Evolutionary conservation across 2,113 vertebrate species (phyloP).

Genomic region (Mastomys natalensis): DNA sequence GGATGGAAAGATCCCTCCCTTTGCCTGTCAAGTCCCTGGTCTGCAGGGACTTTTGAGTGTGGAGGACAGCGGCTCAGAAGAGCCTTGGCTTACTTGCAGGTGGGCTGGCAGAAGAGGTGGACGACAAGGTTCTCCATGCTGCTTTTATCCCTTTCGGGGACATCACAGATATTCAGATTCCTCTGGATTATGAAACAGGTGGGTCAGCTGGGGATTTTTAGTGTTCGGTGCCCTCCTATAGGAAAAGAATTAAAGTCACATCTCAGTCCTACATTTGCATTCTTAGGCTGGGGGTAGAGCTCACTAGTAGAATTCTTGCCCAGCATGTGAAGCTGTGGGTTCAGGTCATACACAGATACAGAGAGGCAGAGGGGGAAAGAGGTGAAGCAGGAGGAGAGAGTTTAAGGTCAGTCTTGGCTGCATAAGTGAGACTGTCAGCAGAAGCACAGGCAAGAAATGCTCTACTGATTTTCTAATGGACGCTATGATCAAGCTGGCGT

Average conservation of each 20-base stretch:
- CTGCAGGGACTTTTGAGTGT: not conserved
- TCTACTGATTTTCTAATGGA: not conserved
- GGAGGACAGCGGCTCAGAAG: not conserved
- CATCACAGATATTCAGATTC: conserved; percentile 97
- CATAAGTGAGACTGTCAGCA: not conserved
- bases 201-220: conserved; percentile 27
- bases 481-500: not conserved
- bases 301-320: not conserved
- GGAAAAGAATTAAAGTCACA: conserved; percentile 22
- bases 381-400: not conserved
- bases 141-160: conserved; percentile 98
- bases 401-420: not conserved
- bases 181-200: conserved; percentile 98
- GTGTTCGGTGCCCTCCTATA: not conserved
- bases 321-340: not conserved
- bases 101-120: conserved; percentile 97
- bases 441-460: not conserved
- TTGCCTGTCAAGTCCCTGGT: not conserved
- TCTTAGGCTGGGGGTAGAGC: not conserved
- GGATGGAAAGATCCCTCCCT: not conserved
- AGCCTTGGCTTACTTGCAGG: conserved; percentile 84
- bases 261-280: not conserved
- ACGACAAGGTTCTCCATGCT: conserved; percentile 96
- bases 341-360: not conserved
- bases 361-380: not conserved